Evolutionary conservation across 2,888 invertebrate genomes (phyloP).

Genomic region (Octodonta nipae): DNA sequence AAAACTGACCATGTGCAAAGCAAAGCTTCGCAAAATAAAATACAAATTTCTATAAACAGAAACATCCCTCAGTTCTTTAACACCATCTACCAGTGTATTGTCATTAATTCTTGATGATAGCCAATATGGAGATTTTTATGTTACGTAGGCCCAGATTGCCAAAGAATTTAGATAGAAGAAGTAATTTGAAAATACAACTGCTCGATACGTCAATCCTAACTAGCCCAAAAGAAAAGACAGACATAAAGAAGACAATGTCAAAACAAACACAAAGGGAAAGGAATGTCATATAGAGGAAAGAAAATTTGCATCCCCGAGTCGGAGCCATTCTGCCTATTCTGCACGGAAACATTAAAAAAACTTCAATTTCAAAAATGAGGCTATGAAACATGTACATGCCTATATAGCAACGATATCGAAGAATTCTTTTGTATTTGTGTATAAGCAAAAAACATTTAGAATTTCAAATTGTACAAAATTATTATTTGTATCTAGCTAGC

Average conservation of each 20-base stretch:
- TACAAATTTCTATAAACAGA: neutral
- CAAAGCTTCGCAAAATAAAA: conserved; percentile 1
- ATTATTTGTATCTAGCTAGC: conserved; percentile 1
- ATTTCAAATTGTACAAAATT: too few species aligned
- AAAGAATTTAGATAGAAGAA: conserved; percentile 1
- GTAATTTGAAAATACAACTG: neutral
- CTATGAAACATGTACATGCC: too few species aligned
- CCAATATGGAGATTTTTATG: conserved; percentile 1
- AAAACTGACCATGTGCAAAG: neutral
- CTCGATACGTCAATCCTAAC: conserved; percentile 1
- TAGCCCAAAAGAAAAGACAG: neutral
- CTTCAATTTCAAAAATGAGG: too few species aligned
- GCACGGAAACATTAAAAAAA: neutral
- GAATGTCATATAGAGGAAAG: neutral
- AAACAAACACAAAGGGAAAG: conserved; percentile 1
- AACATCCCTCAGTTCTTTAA: conserved; percentile 1
- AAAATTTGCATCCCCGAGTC: neutral
- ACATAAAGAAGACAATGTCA: conserved; percentile 1
- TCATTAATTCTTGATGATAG: conserved; percentile 1
- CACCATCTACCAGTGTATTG: neutral
- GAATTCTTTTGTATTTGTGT: neutral
- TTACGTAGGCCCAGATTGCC: conserved; percentile 1
- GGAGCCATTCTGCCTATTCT: neutral
- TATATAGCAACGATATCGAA: too few species aligned
- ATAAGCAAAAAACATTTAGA: conserved; percentile 1